Percentiles rank a stretch among this genome's conserved stretches.
Evolutionary conservation across 2,888 invertebrate genomes (phyloP).

Genomic region (Gonocerus acuteangulatus): DNA sequence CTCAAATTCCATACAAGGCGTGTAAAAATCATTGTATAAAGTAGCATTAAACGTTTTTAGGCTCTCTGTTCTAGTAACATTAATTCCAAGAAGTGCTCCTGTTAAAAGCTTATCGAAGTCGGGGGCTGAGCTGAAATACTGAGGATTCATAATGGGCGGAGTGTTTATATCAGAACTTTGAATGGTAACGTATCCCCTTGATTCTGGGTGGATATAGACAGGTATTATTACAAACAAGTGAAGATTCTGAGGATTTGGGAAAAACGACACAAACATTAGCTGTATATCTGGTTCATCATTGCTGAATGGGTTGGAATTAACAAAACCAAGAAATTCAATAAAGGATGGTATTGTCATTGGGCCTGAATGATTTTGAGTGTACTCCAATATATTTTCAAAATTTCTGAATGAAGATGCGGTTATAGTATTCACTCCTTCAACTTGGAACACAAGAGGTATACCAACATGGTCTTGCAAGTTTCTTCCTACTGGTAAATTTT

Average conservation of each 20-base stretch:
- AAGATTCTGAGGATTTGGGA: not conserved
- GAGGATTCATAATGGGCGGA: constrained; percentile 75
- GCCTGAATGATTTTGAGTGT: constrained; percentile 20
- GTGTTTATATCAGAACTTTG: constrained; percentile 75
- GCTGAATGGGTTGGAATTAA: constrained; percentile 65
- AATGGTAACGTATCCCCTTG: constrained; percentile 78
- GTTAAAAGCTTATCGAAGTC: constrained; percentile 74
- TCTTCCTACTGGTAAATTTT: constrained; percentile 41
- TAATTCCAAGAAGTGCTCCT: constrained; percentile 70
- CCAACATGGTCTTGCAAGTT: constrained; percentile 42
- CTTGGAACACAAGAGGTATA: constrained; percentile 54
- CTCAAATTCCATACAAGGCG: constrained; percentile 35
- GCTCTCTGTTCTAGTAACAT: constrained; percentile 61
- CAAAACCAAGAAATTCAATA: constrained; percentile 51
- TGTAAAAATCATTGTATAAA: constrained; percentile 32
- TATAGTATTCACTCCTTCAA: constrained; percentile 70
- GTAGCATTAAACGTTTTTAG: constrained; percentile 58
- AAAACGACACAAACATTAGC: constrained; percentile 62
- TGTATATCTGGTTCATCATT: constrained; percentile 78
- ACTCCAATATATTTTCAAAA: constrained; percentile 8
- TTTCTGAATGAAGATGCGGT: not conserved
- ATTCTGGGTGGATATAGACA: constrained; percentile 72
- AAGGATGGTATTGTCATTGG: constrained; percentile 7
- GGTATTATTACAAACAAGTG: constrained; percentile 1
- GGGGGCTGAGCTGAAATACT: constrained; percentile 65